Evolutionary conservation across 1,140 invertebrate genomes (phyloP), one percentile per base, ranked within the genome.

Genomic region (Vollenhovia emeryi): DNA sequence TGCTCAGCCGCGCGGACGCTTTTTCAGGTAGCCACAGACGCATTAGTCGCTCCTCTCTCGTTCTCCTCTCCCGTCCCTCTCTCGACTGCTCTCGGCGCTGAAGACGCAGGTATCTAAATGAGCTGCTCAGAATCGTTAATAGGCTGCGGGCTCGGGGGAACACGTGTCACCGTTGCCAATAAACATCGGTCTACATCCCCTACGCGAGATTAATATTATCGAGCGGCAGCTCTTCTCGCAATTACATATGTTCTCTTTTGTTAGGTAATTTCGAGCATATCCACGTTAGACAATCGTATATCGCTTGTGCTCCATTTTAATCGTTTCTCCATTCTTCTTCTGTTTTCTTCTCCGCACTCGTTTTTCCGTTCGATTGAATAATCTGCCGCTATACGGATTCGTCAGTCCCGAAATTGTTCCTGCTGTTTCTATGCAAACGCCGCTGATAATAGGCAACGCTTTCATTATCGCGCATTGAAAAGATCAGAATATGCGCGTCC

Each of bases 11-110:
- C 94, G 89, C 89, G 90, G 85, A 90, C 73, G 86, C 84, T 94
- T 94, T 92, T 95, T 95, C 94, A 95, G 94, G 94, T 95, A 95
- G 94, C 94, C 92, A 92, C 93, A 95, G 94, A 95, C 94, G 92
- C 94, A 95, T 95, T 95, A 95, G 94, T 95, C 94, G 94, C 94
- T 94, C 91, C 91, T 93, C 91, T 93, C 92, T 91, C 89, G 83
- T 89, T 90, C 88, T 68, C 88, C 57, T 85, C 60, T 76, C 88
- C 43, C 78, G 52, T 84, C 78, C 80, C 62, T 57, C 76, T 78
- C 18, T 0, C 64, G 75, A 48, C 13, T 48, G 55, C 57, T 78
- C 75, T 50, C 24, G 78, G 40, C 62, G 86, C 75, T 21, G 36
- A 87, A 73, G 82, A 76, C 62, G 64, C 89, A 87, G 86, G 80